phyloP scores from a whole-genome alignment of 1,140 invertebrate genomes.

The Aethina tumida region DNA sequence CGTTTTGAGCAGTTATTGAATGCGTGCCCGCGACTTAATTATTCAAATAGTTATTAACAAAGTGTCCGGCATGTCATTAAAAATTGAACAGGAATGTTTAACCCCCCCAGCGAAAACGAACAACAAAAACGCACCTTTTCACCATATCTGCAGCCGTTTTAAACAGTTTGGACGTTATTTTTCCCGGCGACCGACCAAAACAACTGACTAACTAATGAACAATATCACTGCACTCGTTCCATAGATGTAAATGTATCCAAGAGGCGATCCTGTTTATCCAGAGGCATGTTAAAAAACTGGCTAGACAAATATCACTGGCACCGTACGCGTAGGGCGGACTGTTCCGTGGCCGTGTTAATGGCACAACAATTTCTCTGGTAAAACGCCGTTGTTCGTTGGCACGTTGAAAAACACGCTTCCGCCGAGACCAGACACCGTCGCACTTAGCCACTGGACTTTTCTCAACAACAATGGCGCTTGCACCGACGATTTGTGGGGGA shows the following conservation, averaged over 20 bases:
- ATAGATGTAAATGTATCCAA: conserved; percentile 3
- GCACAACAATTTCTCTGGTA: neutral
- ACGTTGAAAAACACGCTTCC: neutral
- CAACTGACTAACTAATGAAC: conserved; percentile 1
- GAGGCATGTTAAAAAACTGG: conserved; percentile 12
- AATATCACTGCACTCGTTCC: conserved; percentile 9
- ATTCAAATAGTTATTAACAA: neutral
- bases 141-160: conserved; percentile 29
- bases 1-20: neutral
- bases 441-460: conserved; percentile 4
- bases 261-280: conserved; percentile 9
- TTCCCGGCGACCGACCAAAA: too few relatives aligned
- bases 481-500: conserved; percentile 12
- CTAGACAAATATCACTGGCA: conserved; percentile 6
- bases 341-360: too few relatives aligned
- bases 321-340: too few relatives aligned
- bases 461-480: conserved; percentile 17
- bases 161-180: conserved; percentile 23
- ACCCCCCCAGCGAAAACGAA: neutral
- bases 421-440: conserved; percentile 1
- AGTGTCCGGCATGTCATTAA: neutral
- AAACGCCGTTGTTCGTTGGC: neutral
- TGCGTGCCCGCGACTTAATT: neutral
- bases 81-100: conserved; percentile 2
- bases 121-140: conserved; percentile 27